Evolutionary conservation across 2,113 vertebrate genomes (phyloP).

Genomic region (Ivindomyrus marchei): DNA sequence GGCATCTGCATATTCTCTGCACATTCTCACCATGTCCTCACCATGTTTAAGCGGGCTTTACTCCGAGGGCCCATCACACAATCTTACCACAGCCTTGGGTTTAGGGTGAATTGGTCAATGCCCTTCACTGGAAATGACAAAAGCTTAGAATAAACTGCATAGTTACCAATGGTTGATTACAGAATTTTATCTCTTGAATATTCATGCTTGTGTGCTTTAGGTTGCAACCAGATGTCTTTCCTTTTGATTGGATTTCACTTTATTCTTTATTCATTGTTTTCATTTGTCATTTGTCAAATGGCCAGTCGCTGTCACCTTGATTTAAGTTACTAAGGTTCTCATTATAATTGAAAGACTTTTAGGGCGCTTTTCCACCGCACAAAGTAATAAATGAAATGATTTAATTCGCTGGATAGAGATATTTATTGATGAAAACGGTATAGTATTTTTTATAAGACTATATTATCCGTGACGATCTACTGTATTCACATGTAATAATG

Average conservation of each 20-base stretch:
- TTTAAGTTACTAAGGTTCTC: neutral
- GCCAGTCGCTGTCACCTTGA: neutral
- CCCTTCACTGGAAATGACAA: neutral
- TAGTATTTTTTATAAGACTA: too few species aligned
- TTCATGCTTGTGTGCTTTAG: neutral
- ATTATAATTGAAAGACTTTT: neutral
- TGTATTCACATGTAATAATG: too few species aligned
- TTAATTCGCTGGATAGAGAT: too few species aligned
- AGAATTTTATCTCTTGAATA: neutral
- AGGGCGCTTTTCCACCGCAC: too few species aligned
- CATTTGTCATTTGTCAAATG: neutral
- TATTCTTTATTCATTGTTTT: neutral
- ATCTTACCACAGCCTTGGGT: neutral
- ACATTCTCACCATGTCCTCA: neutral
- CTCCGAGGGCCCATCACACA: neutral
- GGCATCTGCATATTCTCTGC: neutral
- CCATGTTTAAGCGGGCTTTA: neutral
- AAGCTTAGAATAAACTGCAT: neutral
- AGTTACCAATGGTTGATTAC: neutral
- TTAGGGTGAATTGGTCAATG: neutral
- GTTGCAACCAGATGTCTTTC: neutral
- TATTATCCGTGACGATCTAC: too few species aligned
- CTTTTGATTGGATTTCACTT: neutral
- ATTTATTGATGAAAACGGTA: too few species aligned
- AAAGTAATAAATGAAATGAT: too few species aligned